These are phyloP conservation scores for Lithophane ornitopus DNA, from an alignment of 2,888 invertebrate species.

Conservation along the genomic window DNA sequence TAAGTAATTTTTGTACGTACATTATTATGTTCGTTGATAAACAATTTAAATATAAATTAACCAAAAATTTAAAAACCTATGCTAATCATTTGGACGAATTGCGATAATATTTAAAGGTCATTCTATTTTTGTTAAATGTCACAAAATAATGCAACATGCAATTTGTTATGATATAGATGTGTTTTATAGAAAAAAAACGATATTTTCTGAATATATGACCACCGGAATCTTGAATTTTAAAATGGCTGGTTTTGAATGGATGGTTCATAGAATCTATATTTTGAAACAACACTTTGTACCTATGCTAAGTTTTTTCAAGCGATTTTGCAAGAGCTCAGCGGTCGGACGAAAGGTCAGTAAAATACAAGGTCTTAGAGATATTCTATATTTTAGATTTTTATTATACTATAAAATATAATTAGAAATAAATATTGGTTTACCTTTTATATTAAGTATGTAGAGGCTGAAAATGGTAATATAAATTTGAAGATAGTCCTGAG, in stretches of 20 bases:
- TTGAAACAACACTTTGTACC: neutral
- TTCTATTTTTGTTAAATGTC: slow-evolving; percentile 16
- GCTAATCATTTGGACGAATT: slow-evolving; percentile 16
- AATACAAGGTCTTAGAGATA: slow-evolving; percentile 15
- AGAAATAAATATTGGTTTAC: neutral
- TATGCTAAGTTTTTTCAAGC: neutral
- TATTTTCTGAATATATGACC: neutral
- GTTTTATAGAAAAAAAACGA: neutral
- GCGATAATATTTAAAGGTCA: slow-evolving; percentile 10
- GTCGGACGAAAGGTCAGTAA: slow-evolving; percentile 11
- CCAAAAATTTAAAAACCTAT: slow-evolving; percentile 7
- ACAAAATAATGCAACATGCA: neutral
- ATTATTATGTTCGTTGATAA: slow-evolving; percentile 1
- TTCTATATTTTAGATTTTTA: neutral
- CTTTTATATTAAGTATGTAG: neutral
- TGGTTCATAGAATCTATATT: neutral
- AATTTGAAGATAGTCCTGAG: neutral
- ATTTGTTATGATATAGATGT: neutral
- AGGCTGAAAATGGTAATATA: neutral
- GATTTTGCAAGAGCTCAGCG: slow-evolving; percentile 8
- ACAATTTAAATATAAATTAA: neutral
- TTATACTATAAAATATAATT: neutral
- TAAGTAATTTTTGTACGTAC: neutral
- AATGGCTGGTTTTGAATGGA: neutral
- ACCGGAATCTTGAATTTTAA: neutral